Percentiles rank a stretch among this genome's conserved stretches.
phyloP scores from a whole-genome alignment of 1,140 invertebrate species.

The Nephila pilipes region DNA sequence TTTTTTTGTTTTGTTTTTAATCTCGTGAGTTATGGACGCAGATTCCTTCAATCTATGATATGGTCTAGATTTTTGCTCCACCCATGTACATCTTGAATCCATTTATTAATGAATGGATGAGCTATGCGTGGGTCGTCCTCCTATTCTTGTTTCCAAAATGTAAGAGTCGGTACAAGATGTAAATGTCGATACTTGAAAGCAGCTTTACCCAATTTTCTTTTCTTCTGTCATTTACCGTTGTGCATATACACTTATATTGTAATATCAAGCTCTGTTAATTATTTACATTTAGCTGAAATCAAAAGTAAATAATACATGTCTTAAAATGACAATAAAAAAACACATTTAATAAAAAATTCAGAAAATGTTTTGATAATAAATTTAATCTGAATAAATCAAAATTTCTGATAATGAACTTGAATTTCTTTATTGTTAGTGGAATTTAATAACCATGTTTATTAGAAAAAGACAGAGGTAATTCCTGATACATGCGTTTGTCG shows the following conservation, averaged over 20 bases:
- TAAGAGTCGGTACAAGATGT: not conserved
- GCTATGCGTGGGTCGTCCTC: not conserved
- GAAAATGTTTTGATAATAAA: too few species aligned
- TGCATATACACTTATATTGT: not conserved
- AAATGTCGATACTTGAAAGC: not conserved
- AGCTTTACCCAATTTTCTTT: not conserved
- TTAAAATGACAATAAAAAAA: too few species aligned
- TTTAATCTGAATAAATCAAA: too few species aligned
- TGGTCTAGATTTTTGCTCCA: constrained; percentile 65
- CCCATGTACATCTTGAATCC: constrained; percentile 55
- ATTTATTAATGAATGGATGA: constrained; percentile 67
- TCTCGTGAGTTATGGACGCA: constrained; percentile 63
- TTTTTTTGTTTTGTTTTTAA: not conserved
- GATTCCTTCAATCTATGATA: constrained; percentile 72
- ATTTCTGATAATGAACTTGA: too few species aligned
- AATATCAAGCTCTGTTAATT: not conserved
- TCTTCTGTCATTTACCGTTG: not conserved
- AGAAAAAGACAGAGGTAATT: too few species aligned
- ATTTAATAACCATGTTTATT: too few species aligned
- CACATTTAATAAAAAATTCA: too few species aligned
- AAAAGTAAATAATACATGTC: too few species aligned
- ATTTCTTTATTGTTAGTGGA: too few species aligned
- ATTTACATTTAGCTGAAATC: too few species aligned
- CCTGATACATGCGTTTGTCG: too few species aligned
- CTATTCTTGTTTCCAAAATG: not conserved